A percentile compares a stretch with the other conserved stretches of the same genome.
phyloP scores from a whole-genome alignment of 2,888 invertebrate genomes.

The Pyrrhosoma nymphula region DNA sequence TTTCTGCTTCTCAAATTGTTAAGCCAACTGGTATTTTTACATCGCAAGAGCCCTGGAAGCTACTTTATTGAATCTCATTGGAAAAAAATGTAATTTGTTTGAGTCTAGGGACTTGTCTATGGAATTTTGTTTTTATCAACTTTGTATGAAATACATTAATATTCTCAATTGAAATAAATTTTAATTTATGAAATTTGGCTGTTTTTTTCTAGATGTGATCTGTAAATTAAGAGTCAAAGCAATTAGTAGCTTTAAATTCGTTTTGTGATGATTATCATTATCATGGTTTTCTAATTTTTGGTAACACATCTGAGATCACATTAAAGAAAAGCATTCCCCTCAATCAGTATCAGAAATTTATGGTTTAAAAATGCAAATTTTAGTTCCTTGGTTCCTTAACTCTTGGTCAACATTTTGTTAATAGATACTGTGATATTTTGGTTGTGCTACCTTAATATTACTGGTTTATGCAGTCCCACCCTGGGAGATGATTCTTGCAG shows the following conservation, averaged over 20 bases:
- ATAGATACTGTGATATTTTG: too few relatives aligned
- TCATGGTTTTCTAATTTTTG: neutral
- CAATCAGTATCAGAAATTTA: neutral
- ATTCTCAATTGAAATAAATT: slow-evolving; percentile 49
- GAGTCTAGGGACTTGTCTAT: slow-evolving; percentile 34
- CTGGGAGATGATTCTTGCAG: neutral
- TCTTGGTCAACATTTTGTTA: neutral
- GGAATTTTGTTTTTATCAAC: slow-evolving; percentile 45
- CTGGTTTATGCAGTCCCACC: too few relatives aligned
- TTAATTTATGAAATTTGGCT: slow-evolving; percentile 39
- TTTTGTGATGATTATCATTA: neutral
- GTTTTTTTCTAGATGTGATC: slow-evolving; percentile 54
- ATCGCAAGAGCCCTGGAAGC: slow-evolving; percentile 5
- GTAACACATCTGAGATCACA: neutral
- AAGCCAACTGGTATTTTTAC: slow-evolving; percentile 3
- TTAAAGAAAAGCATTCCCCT: neutral
- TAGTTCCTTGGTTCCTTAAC: neutral
- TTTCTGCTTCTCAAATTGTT: slow-evolving; percentile 30
- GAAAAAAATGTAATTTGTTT: slow-evolving; percentile 30
- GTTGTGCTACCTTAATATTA: too few relatives aligned
- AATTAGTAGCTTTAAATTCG: neutral
- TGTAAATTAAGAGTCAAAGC: neutral
- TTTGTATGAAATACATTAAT: slow-evolving; percentile 49
- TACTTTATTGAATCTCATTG: slow-evolving; percentile 35
- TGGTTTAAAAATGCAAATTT: neutral